Conservation (phyloP, 2,797 vertebrate genomes). For the Dicrostonyx torquatus region DNA sequence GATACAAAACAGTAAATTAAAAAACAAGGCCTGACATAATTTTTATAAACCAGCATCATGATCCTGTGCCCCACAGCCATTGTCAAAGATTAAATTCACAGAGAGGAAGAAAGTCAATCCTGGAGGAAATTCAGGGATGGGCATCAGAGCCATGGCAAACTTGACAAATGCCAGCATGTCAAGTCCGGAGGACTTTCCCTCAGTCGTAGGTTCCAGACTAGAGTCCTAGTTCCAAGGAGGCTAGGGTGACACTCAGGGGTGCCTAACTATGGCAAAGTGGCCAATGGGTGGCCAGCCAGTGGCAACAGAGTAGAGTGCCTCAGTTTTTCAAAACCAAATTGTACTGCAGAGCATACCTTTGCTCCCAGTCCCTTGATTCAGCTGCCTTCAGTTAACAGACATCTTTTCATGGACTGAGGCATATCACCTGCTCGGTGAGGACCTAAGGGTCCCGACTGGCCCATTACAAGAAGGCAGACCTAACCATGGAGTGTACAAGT, state of each 20-base stretch:
- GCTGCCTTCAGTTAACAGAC: background rate
- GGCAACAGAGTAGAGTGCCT: background rate
- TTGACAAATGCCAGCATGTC: background rate
- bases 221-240: background rate
- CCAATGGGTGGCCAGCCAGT: background rate
- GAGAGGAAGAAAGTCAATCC: background rate
- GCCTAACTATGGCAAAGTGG: background rate
- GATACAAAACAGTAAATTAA: conserved; percentile 23
- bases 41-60: conserved; percentile 35
- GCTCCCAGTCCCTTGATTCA: background rate
- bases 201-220: background rate
- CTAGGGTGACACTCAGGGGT: background rate
- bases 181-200: background rate
- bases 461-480: background rate
- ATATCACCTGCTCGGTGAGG: background rate
- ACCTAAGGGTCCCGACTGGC: background rate
- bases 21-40: background rate
- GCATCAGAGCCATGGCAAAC: background rate
- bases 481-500: background rate
- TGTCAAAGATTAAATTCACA: conserved; percentile 4
- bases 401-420: background rate
- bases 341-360: background rate
- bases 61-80: conserved; percentile 1
- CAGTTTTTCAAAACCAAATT: background rate
- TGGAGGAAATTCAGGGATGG: background rate